These are phyloP conservation scores for Watsonalla cultraria DNA, from an alignment of 2,888 invertebrate species.

Conservation along the genomic window DNA sequence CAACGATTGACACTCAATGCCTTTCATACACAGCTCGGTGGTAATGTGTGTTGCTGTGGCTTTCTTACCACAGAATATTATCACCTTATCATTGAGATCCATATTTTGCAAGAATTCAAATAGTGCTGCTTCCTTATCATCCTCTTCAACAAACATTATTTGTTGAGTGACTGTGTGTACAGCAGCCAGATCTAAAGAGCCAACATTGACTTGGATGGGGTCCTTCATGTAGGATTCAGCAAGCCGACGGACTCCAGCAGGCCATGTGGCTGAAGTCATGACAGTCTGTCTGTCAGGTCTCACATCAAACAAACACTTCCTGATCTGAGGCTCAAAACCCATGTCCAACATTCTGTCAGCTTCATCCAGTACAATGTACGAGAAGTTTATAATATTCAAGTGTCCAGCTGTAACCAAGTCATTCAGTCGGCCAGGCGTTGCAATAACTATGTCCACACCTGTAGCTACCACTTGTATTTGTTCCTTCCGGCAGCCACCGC, in stretches of 20 bases:
- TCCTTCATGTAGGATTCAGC: constrained; percentile 93
- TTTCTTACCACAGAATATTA: constrained; percentile 95
- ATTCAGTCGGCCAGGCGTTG: constrained; percentile 95
- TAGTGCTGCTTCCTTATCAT: constrained; percentile 82
- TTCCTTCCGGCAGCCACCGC: constrained; percentile 89
- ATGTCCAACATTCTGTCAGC: constrained; percentile 93
- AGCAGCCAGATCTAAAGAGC: constrained; percentile 92
- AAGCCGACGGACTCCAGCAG: constrained; percentile 89
- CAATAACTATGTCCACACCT: constrained; percentile 97
- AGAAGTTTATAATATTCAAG: constrained; percentile 87
- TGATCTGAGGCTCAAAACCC: constrained; percentile 93
- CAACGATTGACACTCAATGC: constrained; percentile 86
- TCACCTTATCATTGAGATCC: constrained; percentile 87
- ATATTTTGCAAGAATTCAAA: constrained; percentile 84
- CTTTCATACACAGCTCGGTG: constrained; percentile 85
- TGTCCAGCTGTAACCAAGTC: constrained; percentile 88
- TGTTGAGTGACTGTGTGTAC: constrained; percentile 92
- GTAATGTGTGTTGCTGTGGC: constrained; percentile 89
- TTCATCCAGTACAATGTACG: constrained; percentile 95
- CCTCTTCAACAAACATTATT: constrained; percentile 85
- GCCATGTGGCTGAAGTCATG: constrained; percentile 99
- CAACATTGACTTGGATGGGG: constrained; percentile 94
- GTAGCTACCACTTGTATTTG: constrained; percentile 86
- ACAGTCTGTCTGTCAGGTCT: constrained; percentile 95
- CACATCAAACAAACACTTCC: constrained; percentile 87